A percentile compares a stretch with the other conserved stretches of the same genome.
phyloP scores from a whole-genome alignment of 2,797 vertebrate species.

The Tokudaia muenninki region DNA sequence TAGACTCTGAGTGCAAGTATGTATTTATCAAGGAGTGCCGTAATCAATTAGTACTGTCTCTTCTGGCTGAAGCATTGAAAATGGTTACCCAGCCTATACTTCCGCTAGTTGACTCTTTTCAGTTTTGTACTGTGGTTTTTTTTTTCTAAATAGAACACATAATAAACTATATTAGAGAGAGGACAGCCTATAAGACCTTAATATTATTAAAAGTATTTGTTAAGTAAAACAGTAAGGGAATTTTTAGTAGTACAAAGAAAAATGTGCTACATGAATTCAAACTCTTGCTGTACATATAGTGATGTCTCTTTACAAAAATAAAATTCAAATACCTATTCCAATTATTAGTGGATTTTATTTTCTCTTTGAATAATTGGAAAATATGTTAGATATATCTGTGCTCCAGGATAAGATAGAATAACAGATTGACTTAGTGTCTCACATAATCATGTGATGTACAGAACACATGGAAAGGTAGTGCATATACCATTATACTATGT shows the following conservation, averaged over 20 bases:
- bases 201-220: constrained; percentile 53
- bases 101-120: neutral
- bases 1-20: neutral
- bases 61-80: neutral
- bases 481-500: neutral
- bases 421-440: neutral
- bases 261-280: neutral
- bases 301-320: neutral
- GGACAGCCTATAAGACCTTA: neutral
- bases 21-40: neutral
- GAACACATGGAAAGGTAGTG: neutral
- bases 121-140: neutral
- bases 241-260: constrained; percentile 10
- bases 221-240: neutral
- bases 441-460: neutral
- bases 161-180: neutral
- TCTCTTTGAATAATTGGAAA: constrained; percentile 19
- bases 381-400: neutral
- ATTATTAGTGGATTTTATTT: neutral
- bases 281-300: neutral
- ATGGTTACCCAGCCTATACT: accelerated
- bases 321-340: neutral
- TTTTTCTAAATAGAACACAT: neutral
- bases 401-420: neutral
- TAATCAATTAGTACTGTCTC: neutral